Conservation (phyloP, 2,113 vertebrate species). For the Cephalopterus ornatus region DNA sequence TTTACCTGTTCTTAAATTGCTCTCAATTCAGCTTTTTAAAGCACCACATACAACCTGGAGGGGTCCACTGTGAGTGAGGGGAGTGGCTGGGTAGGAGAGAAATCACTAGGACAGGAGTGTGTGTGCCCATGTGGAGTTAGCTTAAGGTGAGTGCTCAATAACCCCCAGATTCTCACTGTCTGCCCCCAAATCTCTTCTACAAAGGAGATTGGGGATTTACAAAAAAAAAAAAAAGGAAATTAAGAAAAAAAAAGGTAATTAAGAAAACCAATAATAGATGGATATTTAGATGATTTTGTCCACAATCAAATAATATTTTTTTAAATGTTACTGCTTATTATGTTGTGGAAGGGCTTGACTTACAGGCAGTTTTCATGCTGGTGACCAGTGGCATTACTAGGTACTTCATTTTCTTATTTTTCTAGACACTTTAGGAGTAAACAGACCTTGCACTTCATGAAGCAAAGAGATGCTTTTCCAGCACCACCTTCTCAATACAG, state of each 20-base stretch:
- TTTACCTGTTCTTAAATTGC: conserved; percentile 4
- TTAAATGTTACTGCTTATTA: background rate
- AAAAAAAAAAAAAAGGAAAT: background rate
- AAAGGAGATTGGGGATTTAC: background rate
- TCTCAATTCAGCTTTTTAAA: background rate
- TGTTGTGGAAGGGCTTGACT: background rate
- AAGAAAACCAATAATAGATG: background rate
- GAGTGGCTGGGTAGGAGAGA: background rate
- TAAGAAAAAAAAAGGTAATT: too few species aligned
- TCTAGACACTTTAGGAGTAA: background rate
- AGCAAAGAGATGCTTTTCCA: background rate
- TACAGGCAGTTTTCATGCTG: background rate
- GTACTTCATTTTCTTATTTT: background rate
- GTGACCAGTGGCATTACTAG: background rate
- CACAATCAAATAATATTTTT: background rate
- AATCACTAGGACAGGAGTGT: background rate
- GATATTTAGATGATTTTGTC: background rate
- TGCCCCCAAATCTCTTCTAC: background rate
- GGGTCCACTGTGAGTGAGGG: background rate
- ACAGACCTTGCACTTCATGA: background rate
- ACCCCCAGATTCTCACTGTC: background rate
- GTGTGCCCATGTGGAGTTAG: background rate
- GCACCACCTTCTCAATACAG: background rate
- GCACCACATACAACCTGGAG: background rate
- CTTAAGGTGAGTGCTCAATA: background rate